Conservation (phyloP, 2,888 invertebrate genomes). For the Phortica okadai region DNA sequence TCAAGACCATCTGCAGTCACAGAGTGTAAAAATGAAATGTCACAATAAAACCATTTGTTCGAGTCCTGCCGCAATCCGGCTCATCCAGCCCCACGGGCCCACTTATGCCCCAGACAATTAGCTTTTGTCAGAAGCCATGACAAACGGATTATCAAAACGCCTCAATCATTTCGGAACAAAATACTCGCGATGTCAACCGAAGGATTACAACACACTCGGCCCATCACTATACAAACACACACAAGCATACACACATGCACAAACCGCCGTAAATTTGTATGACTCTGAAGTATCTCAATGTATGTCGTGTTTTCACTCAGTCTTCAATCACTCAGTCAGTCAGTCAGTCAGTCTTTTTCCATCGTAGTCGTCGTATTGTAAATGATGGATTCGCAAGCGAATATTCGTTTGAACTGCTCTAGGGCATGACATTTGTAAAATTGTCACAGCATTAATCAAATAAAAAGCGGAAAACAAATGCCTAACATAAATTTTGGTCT, state of each 20-base stretch:
- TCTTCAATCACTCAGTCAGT: too few relatives aligned
- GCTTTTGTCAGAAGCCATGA: conserved; percentile 62
- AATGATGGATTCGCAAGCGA: too few relatives aligned
- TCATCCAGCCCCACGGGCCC: neutral
- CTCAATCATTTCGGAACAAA: conserved; percentile 58
- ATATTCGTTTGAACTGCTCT: neutral
- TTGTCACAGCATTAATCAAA: conserved; percentile 66
- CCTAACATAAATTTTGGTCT: conserved; percentile 57
- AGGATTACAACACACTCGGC: conserved; percentile 29
- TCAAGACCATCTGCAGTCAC: conserved; percentile 62
- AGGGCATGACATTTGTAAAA: conserved; percentile 62
- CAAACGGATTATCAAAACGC: conserved; percentile 65
- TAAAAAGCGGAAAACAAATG: conserved; percentile 58
- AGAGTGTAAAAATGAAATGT: conserved; percentile 63
- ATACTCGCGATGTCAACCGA: conserved; percentile 53
- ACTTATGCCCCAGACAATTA: conserved; percentile 57
- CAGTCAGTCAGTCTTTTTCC: too few relatives aligned
- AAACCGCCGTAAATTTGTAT: neutral
- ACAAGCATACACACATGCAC: neutral
- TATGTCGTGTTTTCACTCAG: too few relatives aligned
- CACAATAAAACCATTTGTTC: conserved; percentile 61
- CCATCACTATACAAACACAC: neutral
- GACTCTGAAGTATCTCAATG: too few relatives aligned
- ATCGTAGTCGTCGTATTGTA: too few relatives aligned
- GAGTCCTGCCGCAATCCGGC: conserved; percentile 36